Conservation (phyloP, 2,113 vertebrate species). For the Carassius auratus region DNA sequence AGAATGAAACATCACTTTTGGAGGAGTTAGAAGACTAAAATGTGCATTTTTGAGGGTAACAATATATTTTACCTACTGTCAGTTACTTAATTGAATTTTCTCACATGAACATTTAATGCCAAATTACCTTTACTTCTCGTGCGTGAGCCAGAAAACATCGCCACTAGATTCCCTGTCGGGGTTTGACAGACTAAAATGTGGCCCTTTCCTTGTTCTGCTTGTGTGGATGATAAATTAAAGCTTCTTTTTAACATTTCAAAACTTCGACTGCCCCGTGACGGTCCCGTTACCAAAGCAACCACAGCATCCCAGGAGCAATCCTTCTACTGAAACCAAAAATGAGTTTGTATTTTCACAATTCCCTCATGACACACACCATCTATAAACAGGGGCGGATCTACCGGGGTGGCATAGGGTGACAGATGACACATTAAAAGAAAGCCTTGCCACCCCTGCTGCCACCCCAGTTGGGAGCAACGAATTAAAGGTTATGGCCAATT, state of each 20-base stretch:
- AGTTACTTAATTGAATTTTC: not conserved
- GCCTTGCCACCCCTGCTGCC: too few relatives aligned
- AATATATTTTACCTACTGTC: not conserved
- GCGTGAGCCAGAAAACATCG: not conserved
- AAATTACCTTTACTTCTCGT: not conserved
- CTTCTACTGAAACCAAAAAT: not conserved
- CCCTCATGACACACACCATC: not conserved
- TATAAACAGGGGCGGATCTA: not conserved
- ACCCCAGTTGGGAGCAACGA: too few relatives aligned
- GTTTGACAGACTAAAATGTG: not conserved
- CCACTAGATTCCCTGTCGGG: not conserved
- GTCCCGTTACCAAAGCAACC: not conserved
- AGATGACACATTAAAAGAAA: too few relatives aligned
- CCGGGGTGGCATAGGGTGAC: too few relatives aligned
- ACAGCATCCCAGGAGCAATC: constrained; percentile 14
- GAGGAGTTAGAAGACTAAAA: too few relatives aligned
- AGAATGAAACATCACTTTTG: too few relatives aligned
- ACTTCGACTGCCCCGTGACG: not conserved
- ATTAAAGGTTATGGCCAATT: too few relatives aligned
- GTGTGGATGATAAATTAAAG: not conserved
- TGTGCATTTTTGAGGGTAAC: too few relatives aligned
- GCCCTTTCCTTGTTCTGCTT: constrained; percentile 1
- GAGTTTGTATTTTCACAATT: not conserved
- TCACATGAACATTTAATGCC: not conserved
- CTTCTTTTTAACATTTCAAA: not conserved